Evolutionary conservation across 2,888 invertebrate species (phyloP).

Genomic region (Apamea epomidion): DNA sequence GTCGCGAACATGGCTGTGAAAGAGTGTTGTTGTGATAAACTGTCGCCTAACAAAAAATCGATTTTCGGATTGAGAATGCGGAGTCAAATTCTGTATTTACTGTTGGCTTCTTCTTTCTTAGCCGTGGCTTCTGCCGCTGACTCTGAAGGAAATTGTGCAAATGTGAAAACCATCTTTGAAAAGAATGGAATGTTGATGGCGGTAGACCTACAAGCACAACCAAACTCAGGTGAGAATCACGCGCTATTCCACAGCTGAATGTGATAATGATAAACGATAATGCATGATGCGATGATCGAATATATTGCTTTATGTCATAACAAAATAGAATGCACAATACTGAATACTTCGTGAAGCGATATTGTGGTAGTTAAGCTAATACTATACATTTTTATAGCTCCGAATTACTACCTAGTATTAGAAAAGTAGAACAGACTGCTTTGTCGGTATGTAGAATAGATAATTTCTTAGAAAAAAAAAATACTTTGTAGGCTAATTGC

Average conservation of each 20-base stretch:
- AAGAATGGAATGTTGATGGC: slow-evolving; percentile 88
- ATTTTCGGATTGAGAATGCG: slow-evolving; percentile 88
- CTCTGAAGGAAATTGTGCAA: slow-evolving; percentile 86
- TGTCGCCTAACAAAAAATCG: slow-evolving; percentile 89
- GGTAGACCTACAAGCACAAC: slow-evolving; percentile 87
- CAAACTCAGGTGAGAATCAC: slow-evolving; percentile 89
- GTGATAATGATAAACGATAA: slow-evolving; percentile 80
- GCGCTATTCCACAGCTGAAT: slow-evolving; percentile 74
- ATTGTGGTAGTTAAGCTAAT: slow-evolving; percentile 7
- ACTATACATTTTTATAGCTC: slow-evolving; percentile 13
- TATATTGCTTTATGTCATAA: slow-evolving; percentile 49
- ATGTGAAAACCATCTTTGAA: slow-evolving; percentile 88
- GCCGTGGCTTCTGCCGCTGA: slow-evolving; percentile 80
- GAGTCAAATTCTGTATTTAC: slow-evolving; percentile 87
- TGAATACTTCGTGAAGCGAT: slow-evolving; percentile 3
- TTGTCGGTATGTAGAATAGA: slow-evolving; percentile 32
- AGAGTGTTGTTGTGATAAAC: slow-evolving; percentile 88
- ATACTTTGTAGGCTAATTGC: slow-evolving; percentile 7
- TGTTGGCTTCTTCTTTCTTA: slow-evolving; percentile 83
- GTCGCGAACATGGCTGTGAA: slow-evolving; percentile 86
- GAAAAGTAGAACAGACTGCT: slow-evolving; percentile 41
- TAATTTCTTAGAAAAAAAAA: neutral
- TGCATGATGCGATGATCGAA: slow-evolving; percentile 69
- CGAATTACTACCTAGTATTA: slow-evolving; percentile 18
- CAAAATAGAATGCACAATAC: slow-evolving; percentile 28